Conservation (phyloP, 2,113 vertebrate genomes). For the Hylia prasina region DNA sequence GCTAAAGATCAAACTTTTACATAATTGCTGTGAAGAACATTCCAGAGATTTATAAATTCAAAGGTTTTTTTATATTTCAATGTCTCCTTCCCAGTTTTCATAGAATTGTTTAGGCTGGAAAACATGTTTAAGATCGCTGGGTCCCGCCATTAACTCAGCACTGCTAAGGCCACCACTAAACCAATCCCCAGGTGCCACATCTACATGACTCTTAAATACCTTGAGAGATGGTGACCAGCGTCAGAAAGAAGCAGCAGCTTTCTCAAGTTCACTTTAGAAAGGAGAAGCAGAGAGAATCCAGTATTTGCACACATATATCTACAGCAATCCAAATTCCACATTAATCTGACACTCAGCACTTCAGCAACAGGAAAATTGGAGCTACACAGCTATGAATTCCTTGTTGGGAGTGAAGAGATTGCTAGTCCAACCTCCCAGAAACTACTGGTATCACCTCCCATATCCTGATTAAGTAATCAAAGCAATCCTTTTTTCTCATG, state of each 20-base stretch:
- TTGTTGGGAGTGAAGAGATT: not conserved
- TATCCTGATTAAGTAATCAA: not conserved
- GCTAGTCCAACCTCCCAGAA: not conserved
- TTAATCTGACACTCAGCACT: not conserved
- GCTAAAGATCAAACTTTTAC: not conserved
- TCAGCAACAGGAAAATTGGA: not conserved
- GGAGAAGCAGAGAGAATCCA: not conserved
- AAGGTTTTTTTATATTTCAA: not conserved
- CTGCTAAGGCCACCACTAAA: not conserved
- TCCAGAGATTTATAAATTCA: not conserved
- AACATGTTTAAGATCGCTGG: not conserved
- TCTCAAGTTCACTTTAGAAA: not conserved
- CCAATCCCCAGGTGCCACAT: too few relatives aligned
- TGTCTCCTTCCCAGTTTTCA: not conserved
- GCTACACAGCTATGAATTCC: not conserved
- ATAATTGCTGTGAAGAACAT: not conserved
- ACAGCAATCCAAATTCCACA: not conserved
- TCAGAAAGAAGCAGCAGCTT: not conserved
- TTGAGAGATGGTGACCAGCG: not conserved
- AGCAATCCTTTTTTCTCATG: not conserved
- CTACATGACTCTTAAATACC: not conserved
- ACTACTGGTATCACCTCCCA: not conserved
- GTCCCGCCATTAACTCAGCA: not conserved
- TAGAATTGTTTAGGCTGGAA: not conserved
- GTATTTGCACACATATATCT: rapidly evolving